Evolutionary conservation across 2,888 invertebrate species (phyloP), one percentile per base, ranked within the genome.

Genomic region (Drosophila tripunctata): DNA sequence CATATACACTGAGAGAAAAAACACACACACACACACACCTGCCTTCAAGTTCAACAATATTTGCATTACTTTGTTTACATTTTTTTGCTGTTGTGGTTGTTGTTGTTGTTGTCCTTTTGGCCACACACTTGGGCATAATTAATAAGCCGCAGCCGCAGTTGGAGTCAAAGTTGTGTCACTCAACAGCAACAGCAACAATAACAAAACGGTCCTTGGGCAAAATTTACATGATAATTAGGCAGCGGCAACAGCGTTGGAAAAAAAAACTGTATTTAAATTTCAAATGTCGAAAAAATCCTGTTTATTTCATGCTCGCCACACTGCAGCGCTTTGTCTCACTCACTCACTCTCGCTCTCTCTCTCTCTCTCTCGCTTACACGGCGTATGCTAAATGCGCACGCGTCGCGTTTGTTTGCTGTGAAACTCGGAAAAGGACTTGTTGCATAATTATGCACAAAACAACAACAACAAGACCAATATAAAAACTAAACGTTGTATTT

Each of bases 361-460:
- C n/a, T 14, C 35, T 24, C 12, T 15, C 44, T 19, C 30, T 24
- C 24, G 24, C 24, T 12, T 50, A 40, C 41, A 35, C 45, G 43
- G 58, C 48, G 45, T 88, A 89, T 88, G 89, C 87, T 81, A 89
- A 88, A 80, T 84, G 87, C 90, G 89, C 89, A 89, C 89, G 89
- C 89, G 89, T 75, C 89, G 78, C 78, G 65, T 71, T 71, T 57
- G 43, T 60, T 62, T 64, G 64, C 67, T 72, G 47, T 55, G 54
- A 72, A n/a, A n/a, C n/a, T n/a, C n/a, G n/a, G n/a, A n/a, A n/a
- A 86, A 87, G 89, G 87, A 87, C 89, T 88, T 88, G 87, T 87
- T 88, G 89, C 88, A 88, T 88, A 87, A 87, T 83, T 86, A 83
- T 82, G 73, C 86, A 35, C 54, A 50, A 33, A 55, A 21, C n/a